These are phyloP conservation scores for Baccha elongata DNA, from an alignment of 2,888 invertebrate species.

Conservation along the genomic window DNA sequence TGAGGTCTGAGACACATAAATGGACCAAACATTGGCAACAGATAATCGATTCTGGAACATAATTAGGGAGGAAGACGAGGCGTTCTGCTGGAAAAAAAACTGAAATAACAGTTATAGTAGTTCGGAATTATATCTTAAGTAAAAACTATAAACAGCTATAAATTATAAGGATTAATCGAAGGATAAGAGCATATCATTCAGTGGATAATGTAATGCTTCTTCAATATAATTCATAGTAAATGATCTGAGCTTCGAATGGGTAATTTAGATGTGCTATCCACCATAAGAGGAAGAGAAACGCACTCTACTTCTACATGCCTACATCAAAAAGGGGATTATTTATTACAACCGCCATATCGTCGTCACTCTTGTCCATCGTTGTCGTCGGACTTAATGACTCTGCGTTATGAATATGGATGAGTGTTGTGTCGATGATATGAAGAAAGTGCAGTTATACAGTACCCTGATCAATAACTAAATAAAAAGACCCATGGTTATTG, in stretches of 20 bases:
- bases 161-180: constrained; percentile 73
- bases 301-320: constrained; percentile 21
- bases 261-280: constrained; percentile 61
- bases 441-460: constrained; percentile 67
- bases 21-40: constrained; percentile 66
- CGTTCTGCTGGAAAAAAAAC: constrained; percentile 65
- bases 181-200: constrained; percentile 65
- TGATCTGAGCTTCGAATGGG: constrained; percentile 67
- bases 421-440: constrained; percentile 66
- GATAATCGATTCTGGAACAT: constrained; percentile 70
- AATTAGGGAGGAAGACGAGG: constrained; percentile 72
- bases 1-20: constrained; percentile 53
- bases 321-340: constrained; percentile 43
- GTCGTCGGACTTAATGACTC: constrained; percentile 59
- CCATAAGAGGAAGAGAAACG: too few relatives aligned
- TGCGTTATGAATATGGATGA: constrained; percentile 71
- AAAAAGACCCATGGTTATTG: constrained; percentile 25
- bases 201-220: constrained; percentile 57
- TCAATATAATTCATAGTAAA: constrained; percentile 72
- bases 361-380: background rate
- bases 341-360: constrained; percentile 17
- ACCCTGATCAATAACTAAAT: constrained; percentile 59
- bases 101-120: constrained; percentile 6
- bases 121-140: constrained; percentile 28
- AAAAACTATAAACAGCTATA: constrained; percentile 73